Evolutionary conservation across 2,888 invertebrate species (phyloP).

Genomic region (Adineta ricciae): DNA sequence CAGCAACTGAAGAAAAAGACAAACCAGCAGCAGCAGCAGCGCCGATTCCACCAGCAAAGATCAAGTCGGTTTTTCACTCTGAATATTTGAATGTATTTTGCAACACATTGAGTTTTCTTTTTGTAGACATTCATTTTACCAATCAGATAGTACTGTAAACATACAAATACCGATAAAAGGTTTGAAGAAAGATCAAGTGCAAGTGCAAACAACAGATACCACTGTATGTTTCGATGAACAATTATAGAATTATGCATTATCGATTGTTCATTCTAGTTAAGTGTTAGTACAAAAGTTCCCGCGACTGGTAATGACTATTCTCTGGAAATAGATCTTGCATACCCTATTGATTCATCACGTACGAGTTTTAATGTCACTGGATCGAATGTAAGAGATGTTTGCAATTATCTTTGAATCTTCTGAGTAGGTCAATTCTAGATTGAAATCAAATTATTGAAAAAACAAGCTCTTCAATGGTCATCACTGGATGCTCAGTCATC

Average conservation of each 20-base stretch:
- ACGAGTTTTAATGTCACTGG: not conserved
- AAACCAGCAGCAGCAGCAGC: not conserved
- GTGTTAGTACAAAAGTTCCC: not conserved
- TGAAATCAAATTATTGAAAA: not conserved
- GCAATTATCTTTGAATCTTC: too few species aligned
- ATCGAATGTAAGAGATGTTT: not conserved
- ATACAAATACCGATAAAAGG: not conserved
- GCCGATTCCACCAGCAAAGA: not conserved
- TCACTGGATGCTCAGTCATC: not conserved
- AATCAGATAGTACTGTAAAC: not conserved
- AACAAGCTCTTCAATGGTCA: not conserved
- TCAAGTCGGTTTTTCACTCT: not conserved
- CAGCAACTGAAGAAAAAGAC: not conserved
- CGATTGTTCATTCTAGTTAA: not conserved
- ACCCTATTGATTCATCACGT: not conserved
- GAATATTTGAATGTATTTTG: not conserved
- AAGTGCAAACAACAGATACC: not conserved
- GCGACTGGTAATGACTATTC: constrained; percentile 7
- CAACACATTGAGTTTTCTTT: not conserved
- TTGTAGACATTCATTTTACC: not conserved
- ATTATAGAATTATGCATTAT: not conserved
- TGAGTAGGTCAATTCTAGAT: not conserved
- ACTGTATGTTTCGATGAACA: not conserved
- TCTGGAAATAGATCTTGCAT: constrained; percentile 3
- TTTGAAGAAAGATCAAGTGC: constrained; percentile 6